Evolutionary conservation across 2,888 invertebrate genomes (phyloP), one percentile per base, ranked within the genome.

Genomic region (Smittia aterrima): DNA sequence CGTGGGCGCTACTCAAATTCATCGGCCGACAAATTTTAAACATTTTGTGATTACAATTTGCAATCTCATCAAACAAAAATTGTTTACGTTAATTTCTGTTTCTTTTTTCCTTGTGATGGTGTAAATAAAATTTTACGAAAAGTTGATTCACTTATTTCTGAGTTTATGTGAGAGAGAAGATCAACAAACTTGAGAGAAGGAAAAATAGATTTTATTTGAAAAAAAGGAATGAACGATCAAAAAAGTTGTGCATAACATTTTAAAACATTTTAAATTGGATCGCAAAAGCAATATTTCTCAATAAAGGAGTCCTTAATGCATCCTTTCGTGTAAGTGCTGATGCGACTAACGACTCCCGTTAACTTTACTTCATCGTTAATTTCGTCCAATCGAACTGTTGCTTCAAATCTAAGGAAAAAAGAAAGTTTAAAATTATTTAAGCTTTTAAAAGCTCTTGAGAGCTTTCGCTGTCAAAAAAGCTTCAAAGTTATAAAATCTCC

Each of bases 271-370:
- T 40, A 72, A 72, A 72, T 72, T 13, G 62, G 74, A 74, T 74
- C 74, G 64, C 74, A 74, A 40, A 74, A 74, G 41, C 74, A 74
- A 47, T 74, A 74, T 74, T 66, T 66, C 25, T 74, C 66, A 25
- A 74, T 24, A 66, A 66, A 66, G 9, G 64, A 64, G 40, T 74
- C 66, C 25, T 74, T 66, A 9, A 74, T 47, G 74, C 74, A 74
- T 18, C 66, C 66, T 66, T 74, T 74, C 11, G 66, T 66, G 38
- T 74, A 74, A 3, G 47, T 47, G 20, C 27, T 66, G 18, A 66
- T 64, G 70, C 93, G 86, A 80, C 92, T 92, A 66, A 92, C 86
- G 32, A 91, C 88, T 20, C 93, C 94, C 1, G 80, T 81, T 6
- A 81, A 76, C 18, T 78, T 74, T 13, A 58, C 41, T 58, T 67